Conservation (phyloP, 2,113 vertebrate genomes). For the Cottus gobio region DNA sequence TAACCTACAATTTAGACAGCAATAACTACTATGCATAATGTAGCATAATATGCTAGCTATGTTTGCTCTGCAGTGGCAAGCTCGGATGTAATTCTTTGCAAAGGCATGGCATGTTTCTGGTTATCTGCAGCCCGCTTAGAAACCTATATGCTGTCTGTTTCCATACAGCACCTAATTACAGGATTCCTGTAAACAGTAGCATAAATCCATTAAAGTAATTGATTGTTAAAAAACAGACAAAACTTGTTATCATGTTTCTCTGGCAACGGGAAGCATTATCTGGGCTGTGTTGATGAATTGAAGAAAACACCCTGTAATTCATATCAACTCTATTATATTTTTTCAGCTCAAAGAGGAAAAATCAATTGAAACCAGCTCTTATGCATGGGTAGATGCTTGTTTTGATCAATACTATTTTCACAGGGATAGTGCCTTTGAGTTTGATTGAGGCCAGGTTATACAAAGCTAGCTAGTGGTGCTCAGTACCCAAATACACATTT, state of each 20-base stretch:
- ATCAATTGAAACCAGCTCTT: slow-evolving; percentile 83
- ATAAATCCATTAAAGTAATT: slow-evolving; percentile 88
- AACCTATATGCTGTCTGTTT: slow-evolving; percentile 48
- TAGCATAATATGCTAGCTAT: slow-evolving; percentile 52
- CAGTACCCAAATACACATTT: slow-evolving; percentile 48
- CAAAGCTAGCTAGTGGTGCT: slow-evolving; percentile 43
- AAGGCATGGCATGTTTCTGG: slow-evolving; percentile 59
- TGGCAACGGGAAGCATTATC: slow-evolving; percentile 90
- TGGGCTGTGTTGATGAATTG: slow-evolving; percentile 88
- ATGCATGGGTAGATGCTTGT: slow-evolving; percentile 79
- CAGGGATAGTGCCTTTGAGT: slow-evolving; percentile 76
- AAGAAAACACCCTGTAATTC: slow-evolving; percentile 91
- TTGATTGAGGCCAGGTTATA: slow-evolving; percentile 76
- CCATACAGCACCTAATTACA: slow-evolving; percentile 65
- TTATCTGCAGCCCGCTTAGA: slow-evolving; percentile 60
- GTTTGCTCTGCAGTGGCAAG: slow-evolving; percentile 40
- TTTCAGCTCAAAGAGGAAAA: slow-evolving; percentile 79
- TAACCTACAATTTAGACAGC: slow-evolving; percentile 40
- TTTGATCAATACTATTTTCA: slow-evolving; percentile 85
- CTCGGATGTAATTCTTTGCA: slow-evolving; percentile 57
- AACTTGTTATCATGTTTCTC: slow-evolving; percentile 88
- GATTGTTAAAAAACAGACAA: slow-evolving; percentile 91
- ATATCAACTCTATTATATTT: slow-evolving; percentile 84
- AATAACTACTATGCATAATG: slow-evolving; percentile 37
- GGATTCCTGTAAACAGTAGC: slow-evolving; percentile 80